phyloP scores from a whole-genome alignment of 1,140 invertebrate genomes.

The Homarus americanus region DNA sequence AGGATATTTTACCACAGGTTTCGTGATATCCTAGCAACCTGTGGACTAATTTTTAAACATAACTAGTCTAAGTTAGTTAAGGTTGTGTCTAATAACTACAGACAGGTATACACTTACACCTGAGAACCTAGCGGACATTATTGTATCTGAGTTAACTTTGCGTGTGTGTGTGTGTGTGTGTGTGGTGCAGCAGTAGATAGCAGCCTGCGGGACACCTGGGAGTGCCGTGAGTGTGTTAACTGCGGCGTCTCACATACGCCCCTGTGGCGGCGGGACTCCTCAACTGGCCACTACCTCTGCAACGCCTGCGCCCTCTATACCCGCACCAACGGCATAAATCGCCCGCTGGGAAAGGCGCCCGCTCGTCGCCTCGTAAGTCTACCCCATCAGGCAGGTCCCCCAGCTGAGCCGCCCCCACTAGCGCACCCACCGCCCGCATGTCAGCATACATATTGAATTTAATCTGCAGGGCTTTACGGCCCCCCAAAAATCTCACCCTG shows the following conservation, averaged over 20 bases:
- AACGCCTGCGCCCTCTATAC: constrained; percentile 91
- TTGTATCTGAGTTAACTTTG: too few relatives aligned
- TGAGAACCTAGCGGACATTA: too few relatives aligned
- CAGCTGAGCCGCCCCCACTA: neutral
- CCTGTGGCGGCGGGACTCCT: constrained; percentile 96
- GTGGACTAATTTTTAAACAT: too few relatives aligned
- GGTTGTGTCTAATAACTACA: too few relatives aligned
- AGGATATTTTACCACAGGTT: too few relatives aligned
- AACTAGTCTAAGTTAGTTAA: too few relatives aligned
- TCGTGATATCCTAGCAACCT: too few relatives aligned
- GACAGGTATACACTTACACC: too few relatives aligned
- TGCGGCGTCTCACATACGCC: constrained; percentile 97
- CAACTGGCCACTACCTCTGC: constrained; percentile 90
- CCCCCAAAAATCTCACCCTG: too few relatives aligned
- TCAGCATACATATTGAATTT: neutral
- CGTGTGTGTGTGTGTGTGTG: neutral
- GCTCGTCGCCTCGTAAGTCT: constrained; percentile 68
- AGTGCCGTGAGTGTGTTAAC: constrained; percentile 97
- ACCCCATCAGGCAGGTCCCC: neutral
- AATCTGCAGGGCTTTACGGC: neutral
- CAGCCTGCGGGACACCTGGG: constrained; percentile 76
- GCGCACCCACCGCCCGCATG: neutral
- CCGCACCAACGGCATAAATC: constrained; percentile 89
- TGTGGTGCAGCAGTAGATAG: neutral
- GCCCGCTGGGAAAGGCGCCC: constrained; percentile 85